Evolutionary conservation across 1,140 invertebrate species (phyloP).

Genomic region (Arctopsyche grandis): DNA sequence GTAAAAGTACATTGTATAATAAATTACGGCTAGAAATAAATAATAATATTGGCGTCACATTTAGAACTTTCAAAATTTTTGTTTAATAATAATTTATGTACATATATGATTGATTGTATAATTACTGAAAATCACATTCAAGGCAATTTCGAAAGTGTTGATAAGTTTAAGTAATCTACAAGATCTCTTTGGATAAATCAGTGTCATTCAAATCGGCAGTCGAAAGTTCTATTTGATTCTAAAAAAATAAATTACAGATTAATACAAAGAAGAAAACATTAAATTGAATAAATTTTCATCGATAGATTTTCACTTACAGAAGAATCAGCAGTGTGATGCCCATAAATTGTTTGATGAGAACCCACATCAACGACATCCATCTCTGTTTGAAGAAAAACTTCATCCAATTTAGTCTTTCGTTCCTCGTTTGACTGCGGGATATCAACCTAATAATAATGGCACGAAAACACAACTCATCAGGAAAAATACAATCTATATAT

Average conservation of each 20-base stretch:
- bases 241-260: conserved; percentile 2
- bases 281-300: neutral
- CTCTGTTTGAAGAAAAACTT: neutral
- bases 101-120: neutral
- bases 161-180: neutral
- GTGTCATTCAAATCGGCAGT: conserved; percentile 25
- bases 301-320: neutral
- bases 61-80: no score
- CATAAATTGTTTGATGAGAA: neutral
- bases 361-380: neutral
- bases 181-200: conserved; percentile 33
- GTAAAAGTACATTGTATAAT: no score
- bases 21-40: no score
- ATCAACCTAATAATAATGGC: conserved; percentile 30
- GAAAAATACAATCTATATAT: no score
- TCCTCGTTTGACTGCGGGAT: conserved; percentile 46
- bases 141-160: neutral
- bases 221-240: conserved; percentile 7
- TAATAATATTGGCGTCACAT: no score
- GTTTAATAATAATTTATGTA: no score
- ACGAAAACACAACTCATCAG: conserved; percentile 1
- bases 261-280: neutral
- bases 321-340: neutral
- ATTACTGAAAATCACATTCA: neutral
- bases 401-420: conserved; percentile 38